Conservation (phyloP, 2,888 invertebrate species). For the Augiades crinisus region DNA sequence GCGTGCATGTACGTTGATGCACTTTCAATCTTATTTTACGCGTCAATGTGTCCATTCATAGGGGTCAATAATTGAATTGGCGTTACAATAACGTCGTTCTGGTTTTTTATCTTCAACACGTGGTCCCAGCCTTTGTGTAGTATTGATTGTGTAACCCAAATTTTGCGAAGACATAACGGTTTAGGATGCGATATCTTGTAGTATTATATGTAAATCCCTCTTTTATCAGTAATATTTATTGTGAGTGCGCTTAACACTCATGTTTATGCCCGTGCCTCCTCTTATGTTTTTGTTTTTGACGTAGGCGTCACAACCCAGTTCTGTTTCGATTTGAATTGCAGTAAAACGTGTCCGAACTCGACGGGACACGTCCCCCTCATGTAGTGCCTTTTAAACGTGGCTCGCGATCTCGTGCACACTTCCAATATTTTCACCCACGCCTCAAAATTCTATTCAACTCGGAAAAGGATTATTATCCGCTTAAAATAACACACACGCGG, state of each 20-base stretch:
- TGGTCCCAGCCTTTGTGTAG: conserved; percentile 34
- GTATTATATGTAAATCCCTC: conserved; percentile 59
- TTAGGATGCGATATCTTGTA: conserved; percentile 55
- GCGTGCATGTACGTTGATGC: conserved; percentile 58
- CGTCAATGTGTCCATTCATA: conserved; percentile 53
- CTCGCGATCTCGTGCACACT: conserved; percentile 42
- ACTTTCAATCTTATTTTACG: conserved; percentile 68
- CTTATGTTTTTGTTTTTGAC: conserved; percentile 60
- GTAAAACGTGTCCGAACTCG: conserved; percentile 49
- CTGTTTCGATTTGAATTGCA: conserved; percentile 54
- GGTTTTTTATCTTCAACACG: conserved; percentile 30
- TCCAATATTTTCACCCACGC: conserved; percentile 66
- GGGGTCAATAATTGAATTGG: conserved; percentile 4
- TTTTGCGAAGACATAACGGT: conserved; percentile 54
- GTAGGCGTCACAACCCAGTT: conserved; percentile 71
- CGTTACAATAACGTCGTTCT: conserved; percentile 27
- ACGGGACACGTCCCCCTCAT: conserved; percentile 53
- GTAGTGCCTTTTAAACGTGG: conserved; percentile 46
- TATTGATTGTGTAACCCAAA: conserved; percentile 46
- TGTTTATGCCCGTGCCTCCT: conserved; percentile 60
- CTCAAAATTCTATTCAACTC: conserved; percentile 58
- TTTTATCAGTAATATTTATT: conserved; percentile 76
- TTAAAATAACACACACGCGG: conserved; percentile 56
- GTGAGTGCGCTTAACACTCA: conserved; percentile 62
- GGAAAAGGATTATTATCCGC: conserved; percentile 56